Percentiles rank a stretch among this genome's conserved stretches.
These are phyloP conservation scores for Euura lappo DNA, from an alignment of 1,140 invertebrate species.

Conservation along the genomic window DNA sequence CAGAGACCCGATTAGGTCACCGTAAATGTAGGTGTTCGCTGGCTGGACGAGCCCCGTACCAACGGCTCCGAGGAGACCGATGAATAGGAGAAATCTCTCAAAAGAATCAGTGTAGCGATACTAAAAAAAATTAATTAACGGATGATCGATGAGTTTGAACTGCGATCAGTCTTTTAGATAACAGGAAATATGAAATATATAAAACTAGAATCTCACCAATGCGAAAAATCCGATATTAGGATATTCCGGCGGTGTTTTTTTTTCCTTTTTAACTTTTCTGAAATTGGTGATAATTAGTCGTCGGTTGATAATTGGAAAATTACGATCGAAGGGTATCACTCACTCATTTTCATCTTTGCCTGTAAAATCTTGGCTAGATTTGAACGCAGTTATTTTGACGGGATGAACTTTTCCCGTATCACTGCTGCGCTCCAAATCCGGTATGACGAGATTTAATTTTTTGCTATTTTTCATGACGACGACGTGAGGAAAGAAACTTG, in stretches of 20 bases:
- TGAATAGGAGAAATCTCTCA: slow-evolving; percentile 66
- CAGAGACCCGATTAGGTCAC: slow-evolving; percentile 65
- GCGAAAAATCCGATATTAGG: background rate
- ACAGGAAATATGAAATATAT: background rate
- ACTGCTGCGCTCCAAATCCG: background rate
- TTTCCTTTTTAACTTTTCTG: background rate
- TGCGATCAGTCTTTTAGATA: no score
- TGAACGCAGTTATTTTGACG: background rate
- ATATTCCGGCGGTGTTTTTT: background rate
- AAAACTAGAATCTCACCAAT: background rate
- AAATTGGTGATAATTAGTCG: no score
- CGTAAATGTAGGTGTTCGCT: slow-evolving; percentile 73
- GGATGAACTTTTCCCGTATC: background rate
- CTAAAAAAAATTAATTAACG: slow-evolving; percentile 49
- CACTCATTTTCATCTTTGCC: background rate
- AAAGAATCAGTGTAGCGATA: slow-evolving; percentile 64
- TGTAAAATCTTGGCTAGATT: background rate
- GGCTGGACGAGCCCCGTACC: slow-evolving; percentile 69
- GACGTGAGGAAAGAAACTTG: background rate
- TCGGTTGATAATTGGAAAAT: no score
- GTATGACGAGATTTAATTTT: background rate
- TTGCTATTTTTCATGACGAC: background rate
- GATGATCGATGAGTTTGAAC: no score
- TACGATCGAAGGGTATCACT: background rate
- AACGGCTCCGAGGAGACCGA: slow-evolving; percentile 66